Conservation (phyloP, 2,797 vertebrate genomes). For the Danio tinwini region DNA sequence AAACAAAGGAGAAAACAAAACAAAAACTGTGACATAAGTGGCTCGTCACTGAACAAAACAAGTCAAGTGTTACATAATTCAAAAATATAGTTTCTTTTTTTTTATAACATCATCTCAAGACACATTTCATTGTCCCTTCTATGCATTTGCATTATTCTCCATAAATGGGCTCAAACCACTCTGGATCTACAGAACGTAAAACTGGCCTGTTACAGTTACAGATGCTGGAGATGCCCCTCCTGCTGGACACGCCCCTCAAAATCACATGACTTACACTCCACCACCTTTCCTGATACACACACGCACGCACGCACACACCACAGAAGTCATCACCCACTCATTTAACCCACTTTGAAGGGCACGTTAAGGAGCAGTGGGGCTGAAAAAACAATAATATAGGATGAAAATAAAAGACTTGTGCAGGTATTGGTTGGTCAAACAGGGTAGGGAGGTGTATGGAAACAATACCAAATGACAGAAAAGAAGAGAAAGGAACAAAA, state of each 20-base stretch:
- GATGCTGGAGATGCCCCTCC: constrained; percentile 70
- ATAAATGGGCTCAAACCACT: constrained; percentile 65
- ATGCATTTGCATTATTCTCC: constrained; percentile 70
- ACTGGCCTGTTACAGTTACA: constrained; percentile 78
- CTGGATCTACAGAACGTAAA: constrained; percentile 65
- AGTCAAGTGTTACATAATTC: constrained; percentile 72
- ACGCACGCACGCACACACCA: constrained; percentile 71
- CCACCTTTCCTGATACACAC: constrained; percentile 53
- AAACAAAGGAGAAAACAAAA: constrained; percentile 51
- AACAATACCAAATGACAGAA: constrained; percentile 64
- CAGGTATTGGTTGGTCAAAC: constrained; percentile 76
- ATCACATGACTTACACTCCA: constrained; percentile 68
- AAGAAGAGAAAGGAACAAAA: constrained; percentile 59
- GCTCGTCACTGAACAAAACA: constrained; percentile 56
- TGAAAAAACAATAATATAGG: constrained; percentile 30
- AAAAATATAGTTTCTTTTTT: constrained; percentile 64
- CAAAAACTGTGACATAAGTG: constrained; percentile 49
- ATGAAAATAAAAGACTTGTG: constrained; percentile 71
- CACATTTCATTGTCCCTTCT: constrained; percentile 73
- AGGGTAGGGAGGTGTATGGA: constrained; percentile 68
- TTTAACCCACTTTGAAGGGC: constrained; percentile 67
- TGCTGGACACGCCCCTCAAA: constrained; percentile 16
- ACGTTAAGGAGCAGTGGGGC: constrained; percentile 34
- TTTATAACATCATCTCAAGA: constrained; percentile 71
- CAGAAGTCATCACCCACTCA: constrained; percentile 77